A percentile compares a stretch with the other conserved stretches of the same genome.
Evolutionary conservation across 1,140 invertebrate genomes (phyloP).

Genomic region (Lordiphosa mommai): DNA sequence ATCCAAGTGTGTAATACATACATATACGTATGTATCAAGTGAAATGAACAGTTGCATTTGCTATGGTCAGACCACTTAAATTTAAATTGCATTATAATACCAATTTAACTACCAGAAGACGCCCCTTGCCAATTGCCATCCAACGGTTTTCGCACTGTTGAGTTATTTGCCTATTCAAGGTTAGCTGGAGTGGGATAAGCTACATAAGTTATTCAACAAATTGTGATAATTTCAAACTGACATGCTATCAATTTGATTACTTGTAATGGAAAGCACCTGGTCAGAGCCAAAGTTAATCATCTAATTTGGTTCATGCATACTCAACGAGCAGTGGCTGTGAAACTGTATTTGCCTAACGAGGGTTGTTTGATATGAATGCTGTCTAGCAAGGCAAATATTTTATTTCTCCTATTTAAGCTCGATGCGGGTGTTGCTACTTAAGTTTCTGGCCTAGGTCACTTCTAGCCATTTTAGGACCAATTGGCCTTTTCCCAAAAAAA

Average conservation of each 20-base stretch:
- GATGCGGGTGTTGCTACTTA: no score
- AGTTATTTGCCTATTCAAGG: no score
- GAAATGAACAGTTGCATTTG: conserved; percentile 44
- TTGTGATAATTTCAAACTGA: conserved; percentile 19
- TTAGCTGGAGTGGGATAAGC: no score
- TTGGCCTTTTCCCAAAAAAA: no score
- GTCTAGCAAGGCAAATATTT: no score
- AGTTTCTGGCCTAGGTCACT: no score
- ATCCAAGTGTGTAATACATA: conserved; percentile 4
- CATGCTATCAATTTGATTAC: conserved; percentile 4
- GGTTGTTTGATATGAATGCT: no score
- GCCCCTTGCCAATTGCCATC: conserved; percentile 10
- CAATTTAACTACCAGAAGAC: conserved; percentile 21
- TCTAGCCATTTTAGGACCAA: no score
- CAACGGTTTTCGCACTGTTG: conserved; percentile 1
- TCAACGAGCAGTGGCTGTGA: neutral
- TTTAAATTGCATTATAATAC: conserved; percentile 56
- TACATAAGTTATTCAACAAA: conserved; percentile 12
- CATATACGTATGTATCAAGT: conserved; percentile 51
- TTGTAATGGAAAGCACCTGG: neutral
- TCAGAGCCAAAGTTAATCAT: neutral
- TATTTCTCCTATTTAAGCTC: neutral
- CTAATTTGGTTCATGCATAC: neutral
- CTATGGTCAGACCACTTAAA: conserved; percentile 20
- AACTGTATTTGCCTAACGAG: conserved; percentile 1